A percentile compares a stretch with the other conserved stretches of the same genome.
Evolutionary conservation across 2,113 vertebrate species (phyloP).

Genomic region (Xenotilapia flavipinnis): DNA sequence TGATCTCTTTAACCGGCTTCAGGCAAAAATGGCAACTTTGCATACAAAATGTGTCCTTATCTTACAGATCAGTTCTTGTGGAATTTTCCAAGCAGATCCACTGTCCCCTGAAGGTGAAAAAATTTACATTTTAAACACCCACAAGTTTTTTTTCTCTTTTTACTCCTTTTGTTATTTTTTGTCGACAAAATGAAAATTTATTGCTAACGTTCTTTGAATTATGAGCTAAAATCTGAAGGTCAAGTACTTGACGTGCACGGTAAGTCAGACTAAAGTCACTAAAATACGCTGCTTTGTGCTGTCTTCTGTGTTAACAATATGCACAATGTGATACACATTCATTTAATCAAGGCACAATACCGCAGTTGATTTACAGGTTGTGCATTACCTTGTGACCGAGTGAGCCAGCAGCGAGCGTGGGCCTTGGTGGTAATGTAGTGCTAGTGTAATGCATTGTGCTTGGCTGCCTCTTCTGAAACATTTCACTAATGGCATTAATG

Average conservation of each 20-base stretch:
- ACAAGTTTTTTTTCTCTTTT: neutral
- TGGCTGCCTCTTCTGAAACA: conserved; percentile 77
- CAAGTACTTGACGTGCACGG: neutral
- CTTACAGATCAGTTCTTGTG: neutral
- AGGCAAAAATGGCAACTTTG: neutral
- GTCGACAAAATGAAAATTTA: neutral
- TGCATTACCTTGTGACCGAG: conserved; percentile 12
- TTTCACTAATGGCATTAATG: conserved; percentile 77
- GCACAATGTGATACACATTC: neutral
- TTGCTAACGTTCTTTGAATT: neutral
- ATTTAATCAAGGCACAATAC: neutral
- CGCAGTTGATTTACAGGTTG: neutral
- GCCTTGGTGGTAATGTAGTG: conserved; percentile 47
- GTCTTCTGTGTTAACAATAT: neutral
- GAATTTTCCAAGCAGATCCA: neutral
- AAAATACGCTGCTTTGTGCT: neutral
- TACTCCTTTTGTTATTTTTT: neutral
- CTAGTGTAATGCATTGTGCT: conserved; percentile 66
- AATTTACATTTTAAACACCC: neutral
- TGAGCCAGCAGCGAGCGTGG: conserved; percentile 16
- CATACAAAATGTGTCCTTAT: neutral
- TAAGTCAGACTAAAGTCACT: neutral
- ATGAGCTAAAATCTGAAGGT: neutral
- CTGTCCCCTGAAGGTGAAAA: neutral
- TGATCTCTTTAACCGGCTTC: neutral